These are phyloP conservation scores for Psylliodes chrysocephalus DNA, from an alignment of 2,888 invertebrate genomes.

Conservation along the genomic window DNA sequence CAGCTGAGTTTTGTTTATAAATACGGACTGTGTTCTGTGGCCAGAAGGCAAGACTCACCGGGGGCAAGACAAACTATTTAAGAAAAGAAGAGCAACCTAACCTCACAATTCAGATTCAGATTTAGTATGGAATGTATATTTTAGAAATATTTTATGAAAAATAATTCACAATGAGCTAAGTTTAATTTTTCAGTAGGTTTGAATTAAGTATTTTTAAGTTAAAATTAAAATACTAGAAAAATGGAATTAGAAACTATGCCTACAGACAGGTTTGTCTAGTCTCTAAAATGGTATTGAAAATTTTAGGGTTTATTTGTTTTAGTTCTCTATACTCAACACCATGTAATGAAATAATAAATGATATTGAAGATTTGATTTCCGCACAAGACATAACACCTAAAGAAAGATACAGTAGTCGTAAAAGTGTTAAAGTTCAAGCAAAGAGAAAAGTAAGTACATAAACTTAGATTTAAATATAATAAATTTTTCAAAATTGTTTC, in stretches of 20 bases:
- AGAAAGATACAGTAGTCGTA: conserved; percentile 78
- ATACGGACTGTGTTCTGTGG: too few species aligned
- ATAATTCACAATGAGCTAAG: too few species aligned
- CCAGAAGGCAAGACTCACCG: too few species aligned
- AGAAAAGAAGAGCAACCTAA: too few species aligned
- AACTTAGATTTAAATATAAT: not conserved
- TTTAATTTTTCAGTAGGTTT: too few species aligned
- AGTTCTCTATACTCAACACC: conserved; percentile 33
- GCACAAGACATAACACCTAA: conserved; percentile 83
- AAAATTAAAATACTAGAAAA: not conserved
- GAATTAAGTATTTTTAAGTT: too few species aligned
- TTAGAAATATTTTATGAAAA: too few species aligned
- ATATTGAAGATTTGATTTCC: conserved; percentile 87
- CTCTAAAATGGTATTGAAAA: not conserved
- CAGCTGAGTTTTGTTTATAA: too few species aligned
- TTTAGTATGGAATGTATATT: too few species aligned
- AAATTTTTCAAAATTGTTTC: conserved; percentile 7
- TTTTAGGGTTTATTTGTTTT: not conserved
- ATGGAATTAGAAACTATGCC: conserved; percentile 13
- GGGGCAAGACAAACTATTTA: too few species aligned
- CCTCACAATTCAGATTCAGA: too few species aligned
- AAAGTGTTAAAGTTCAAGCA: conserved; percentile 75
- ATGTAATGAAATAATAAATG: conserved; percentile 78
- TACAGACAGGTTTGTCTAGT: conserved; percentile 9
- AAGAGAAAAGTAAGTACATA: conserved; percentile 44